Evolutionary conservation across 1,140 invertebrate species (phyloP).

Genomic region (Tetragonula clypearis): DNA sequence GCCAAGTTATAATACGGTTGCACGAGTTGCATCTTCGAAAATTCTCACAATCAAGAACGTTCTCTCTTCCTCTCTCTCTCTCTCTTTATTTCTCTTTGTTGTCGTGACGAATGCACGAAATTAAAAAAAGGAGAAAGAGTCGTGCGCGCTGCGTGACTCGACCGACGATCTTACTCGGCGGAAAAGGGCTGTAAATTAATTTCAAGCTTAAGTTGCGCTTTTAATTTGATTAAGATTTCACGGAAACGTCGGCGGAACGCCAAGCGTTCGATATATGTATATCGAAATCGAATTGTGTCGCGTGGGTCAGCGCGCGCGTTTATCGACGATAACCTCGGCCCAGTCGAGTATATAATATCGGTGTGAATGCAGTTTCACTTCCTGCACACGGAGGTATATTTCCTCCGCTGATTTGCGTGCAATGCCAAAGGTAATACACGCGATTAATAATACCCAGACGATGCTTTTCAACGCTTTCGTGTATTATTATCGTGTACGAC

Average conservation of each 20-base stretch:
- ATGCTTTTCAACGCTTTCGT: no score
- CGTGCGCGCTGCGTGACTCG: neutral
- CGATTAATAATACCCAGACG: no score
- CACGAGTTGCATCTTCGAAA: neutral
- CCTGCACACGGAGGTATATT: neutral
- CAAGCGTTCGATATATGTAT: no score
- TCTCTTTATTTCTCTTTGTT: neutral
- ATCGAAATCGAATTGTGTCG: conserved; percentile 19
- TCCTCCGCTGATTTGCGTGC: neutral
- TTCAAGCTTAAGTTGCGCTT: neutral
- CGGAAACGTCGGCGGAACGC: neutral
- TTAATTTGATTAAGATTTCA: conserved; percentile 4
- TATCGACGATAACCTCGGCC: conserved; percentile 41
- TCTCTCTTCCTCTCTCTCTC: neutral
- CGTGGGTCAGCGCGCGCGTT: conserved; percentile 27
- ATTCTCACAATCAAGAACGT: neutral
- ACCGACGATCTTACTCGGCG: neutral
- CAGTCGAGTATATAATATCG: neutral
- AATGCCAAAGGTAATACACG: no score
- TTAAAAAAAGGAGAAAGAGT: neutral
- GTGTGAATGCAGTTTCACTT: neutral
- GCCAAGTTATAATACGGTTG: neutral
- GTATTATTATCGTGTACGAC: no score
- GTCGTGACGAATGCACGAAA: neutral
- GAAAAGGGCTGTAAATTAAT: conserved; percentile 33